Evolutionary conservation across 1,140 invertebrate genomes (phyloP).

Genomic region (Halesus radiatus): DNA sequence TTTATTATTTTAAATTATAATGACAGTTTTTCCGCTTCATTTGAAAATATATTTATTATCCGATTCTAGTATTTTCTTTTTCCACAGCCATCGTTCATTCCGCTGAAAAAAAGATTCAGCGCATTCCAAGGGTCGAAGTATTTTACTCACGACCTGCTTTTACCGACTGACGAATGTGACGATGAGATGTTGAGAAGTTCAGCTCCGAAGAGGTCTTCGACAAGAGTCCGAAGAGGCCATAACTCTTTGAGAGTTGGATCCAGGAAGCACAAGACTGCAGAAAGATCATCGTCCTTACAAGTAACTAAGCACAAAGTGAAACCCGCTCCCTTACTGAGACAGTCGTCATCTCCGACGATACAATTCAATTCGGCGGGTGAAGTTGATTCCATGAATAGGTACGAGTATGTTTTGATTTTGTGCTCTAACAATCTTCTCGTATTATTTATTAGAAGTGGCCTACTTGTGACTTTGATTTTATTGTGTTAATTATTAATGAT

Average conservation of each 20-base stretch:
- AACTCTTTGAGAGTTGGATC: slow-evolving; percentile 4
- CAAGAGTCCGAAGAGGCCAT: slow-evolving; percentile 30
- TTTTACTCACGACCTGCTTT: slow-evolving; percentile 73
- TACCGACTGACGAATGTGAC: slow-evolving; percentile 74
- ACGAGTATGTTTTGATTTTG: background rate
- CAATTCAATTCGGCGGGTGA: slow-evolving; percentile 51
- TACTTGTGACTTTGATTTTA: no score
- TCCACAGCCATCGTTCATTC: slow-evolving; percentile 47
- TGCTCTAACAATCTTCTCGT: no score
- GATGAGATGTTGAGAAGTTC: slow-evolving; percentile 50
- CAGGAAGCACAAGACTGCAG: slow-evolving; percentile 54
- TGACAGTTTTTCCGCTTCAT: no score
- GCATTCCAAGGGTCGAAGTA: slow-evolving; percentile 61
- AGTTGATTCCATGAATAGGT: slow-evolving; percentile 24
- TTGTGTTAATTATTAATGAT: no score
- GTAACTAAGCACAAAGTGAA: slow-evolving; percentile 52
- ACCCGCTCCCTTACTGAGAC: slow-evolving; percentile 56
- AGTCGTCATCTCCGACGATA: slow-evolving; percentile 60
- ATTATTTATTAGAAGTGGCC: no score
- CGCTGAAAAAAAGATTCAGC: slow-evolving; percentile 41
- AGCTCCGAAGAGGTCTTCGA: slow-evolving; percentile 47
- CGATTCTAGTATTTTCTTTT: slow-evolving; percentile 1
- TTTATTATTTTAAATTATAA: no score
- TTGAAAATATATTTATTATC: no score
- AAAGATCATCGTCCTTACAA: slow-evolving; percentile 60